Percentiles rank a stretch among this genome's conserved stretches.
These are phyloP conservation scores for Calephelis perditalis DNA, from an alignment of 2,888 invertebrate genomes.

Conservation along the genomic window DNA sequence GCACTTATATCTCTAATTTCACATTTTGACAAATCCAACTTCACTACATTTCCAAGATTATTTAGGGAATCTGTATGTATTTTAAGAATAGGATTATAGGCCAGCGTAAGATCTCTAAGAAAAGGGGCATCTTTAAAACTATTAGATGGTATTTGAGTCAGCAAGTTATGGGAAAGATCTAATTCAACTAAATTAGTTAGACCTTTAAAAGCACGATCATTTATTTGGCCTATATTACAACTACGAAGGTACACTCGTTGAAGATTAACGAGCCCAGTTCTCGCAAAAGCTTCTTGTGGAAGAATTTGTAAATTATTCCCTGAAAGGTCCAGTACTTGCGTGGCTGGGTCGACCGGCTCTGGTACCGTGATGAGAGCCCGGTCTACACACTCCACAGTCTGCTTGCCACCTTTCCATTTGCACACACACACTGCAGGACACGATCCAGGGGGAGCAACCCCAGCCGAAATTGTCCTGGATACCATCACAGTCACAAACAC, in stretches of 20 bases:
- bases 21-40: slow-evolving; percentile 90
- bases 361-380: slow-evolving; percentile 90
- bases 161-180: slow-evolving; percentile 90
- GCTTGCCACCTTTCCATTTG: slow-evolving; percentile 96
- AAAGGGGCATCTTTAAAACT: slow-evolving; percentile 89
- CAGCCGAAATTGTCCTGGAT: slow-evolving; percentile 60
- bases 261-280: slow-evolving; percentile 89
- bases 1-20: slow-evolving; percentile 88
- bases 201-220: slow-evolving; percentile 89
- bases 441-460: slow-evolving; percentile 74
- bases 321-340: slow-evolving; percentile 94
- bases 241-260: slow-evolving; percentile 91
- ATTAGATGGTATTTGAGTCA: slow-evolving; percentile 87
- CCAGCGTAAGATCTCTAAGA: slow-evolving; percentile 87
- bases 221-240: slow-evolving; percentile 92
- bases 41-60: slow-evolving; percentile 86
- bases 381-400: slow-evolving; percentile 93
- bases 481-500: slow-evolving; percentile 67
- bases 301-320: slow-evolving; percentile 91
- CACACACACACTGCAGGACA: slow-evolving; percentile 90
- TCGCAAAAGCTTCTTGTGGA: slow-evolving; percentile 88
- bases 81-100: slow-evolving; percentile 89
- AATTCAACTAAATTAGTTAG: slow-evolving; percentile 93
- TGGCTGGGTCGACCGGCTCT: slow-evolving; percentile 90
- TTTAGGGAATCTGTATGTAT: slow-evolving; percentile 87